These are phyloP conservation scores for Chrysolina americana DNA, from an alignment of 2,888 invertebrate species.

Conservation along the genomic window DNA sequence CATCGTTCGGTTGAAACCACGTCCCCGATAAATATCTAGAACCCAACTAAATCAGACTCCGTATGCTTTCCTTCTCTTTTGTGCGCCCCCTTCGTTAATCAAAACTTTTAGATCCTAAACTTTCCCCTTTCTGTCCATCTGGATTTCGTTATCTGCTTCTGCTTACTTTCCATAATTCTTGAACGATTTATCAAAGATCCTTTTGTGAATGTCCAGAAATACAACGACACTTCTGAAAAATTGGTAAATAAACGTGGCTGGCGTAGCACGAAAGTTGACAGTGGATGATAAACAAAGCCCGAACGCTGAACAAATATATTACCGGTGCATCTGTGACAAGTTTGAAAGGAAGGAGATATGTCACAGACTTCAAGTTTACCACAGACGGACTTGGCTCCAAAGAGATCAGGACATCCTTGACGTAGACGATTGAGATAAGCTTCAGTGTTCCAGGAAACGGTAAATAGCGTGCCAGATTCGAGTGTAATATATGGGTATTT, in stretches of 20 bases:
- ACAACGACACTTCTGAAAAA: constrained; percentile 21
- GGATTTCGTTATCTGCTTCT: constrained; percentile 25
- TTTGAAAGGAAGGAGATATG: constrained; percentile 39
- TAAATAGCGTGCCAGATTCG: constrained; percentile 27
- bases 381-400: constrained; percentile 10
- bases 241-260: constrained; percentile 21
- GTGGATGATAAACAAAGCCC: constrained; percentile 36
- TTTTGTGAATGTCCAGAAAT: constrained; percentile 1
- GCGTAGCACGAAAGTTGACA: constrained; percentile 30
- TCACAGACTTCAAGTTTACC: constrained; percentile 25
- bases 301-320: constrained; percentile 31
- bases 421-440: constrained; percentile 29
- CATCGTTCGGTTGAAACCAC: constrained; percentile 4
- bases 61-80: constrained; percentile 7
- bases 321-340: constrained; percentile 24
- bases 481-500: constrained; percentile 35
- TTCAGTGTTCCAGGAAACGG: constrained; percentile 30
- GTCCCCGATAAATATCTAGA: constrained; percentile 16
- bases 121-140: constrained; percentile 8
- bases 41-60: constrained; percentile 14
- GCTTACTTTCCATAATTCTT: constrained; percentile 42
- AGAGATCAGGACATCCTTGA: constrained; percentile 25
- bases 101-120: constrained; percentile 9
- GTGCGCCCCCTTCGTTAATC: constrained; percentile 9
- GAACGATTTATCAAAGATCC: constrained; percentile 27